These are phyloP conservation scores for Drosophila simulans DNA, from an alignment of 1,140 invertebrate genomes.

Conservation along the genomic window DNA sequence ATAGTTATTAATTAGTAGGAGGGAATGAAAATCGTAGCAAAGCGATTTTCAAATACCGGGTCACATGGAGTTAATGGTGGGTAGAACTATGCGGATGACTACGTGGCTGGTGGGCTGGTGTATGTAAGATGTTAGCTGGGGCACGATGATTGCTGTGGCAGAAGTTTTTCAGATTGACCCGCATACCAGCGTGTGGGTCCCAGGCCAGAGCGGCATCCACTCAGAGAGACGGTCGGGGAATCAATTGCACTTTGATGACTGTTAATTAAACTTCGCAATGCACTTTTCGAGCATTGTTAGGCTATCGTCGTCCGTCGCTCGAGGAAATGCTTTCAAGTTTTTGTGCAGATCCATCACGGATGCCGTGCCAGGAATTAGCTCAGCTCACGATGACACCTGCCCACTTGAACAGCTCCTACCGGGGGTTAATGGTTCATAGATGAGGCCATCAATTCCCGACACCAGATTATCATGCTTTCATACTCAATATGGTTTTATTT, in stretches of 20 bases:
- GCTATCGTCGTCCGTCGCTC: conserved; percentile 14
- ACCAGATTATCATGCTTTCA: conserved; percentile 47
- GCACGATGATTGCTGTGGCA: conserved; percentile 54
- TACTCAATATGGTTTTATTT: conserved; percentile 40
- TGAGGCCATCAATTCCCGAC: conserved; percentile 30
- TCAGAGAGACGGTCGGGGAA: conserved; percentile 64
- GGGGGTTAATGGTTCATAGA: conserved; percentile 42
- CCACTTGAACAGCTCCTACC: conserved; percentile 4
- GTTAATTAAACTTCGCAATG: conserved; percentile 68
- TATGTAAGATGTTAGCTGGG: conserved; percentile 14
- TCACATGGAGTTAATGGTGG: conserved; percentile 43
- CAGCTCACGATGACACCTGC: conserved; percentile 34
- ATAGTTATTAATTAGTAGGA: conserved; percentile 78
- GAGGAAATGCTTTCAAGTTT: conserved; percentile 50
- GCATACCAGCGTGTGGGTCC: conserved; percentile 67
- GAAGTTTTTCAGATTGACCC: conserved; percentile 73
- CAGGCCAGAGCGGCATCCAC: conserved; percentile 33
- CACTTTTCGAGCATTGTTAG: conserved; percentile 60
- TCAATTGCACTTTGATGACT: conserved; percentile 75
- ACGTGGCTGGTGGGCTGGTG: conserved; percentile 11
- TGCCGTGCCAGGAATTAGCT: conserved; percentile 44
- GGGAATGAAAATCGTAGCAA: conserved; percentile 77
- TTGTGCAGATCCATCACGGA: conserved; percentile 60
- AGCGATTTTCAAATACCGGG: conserved; percentile 75
- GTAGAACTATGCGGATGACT: conserved; percentile 34